Percentiles rank a stretch among this genome's conserved stretches.
phyloP scores from a whole-genome alignment of 2,113 vertebrate species.

The Danionella cerebrum region DNA sequence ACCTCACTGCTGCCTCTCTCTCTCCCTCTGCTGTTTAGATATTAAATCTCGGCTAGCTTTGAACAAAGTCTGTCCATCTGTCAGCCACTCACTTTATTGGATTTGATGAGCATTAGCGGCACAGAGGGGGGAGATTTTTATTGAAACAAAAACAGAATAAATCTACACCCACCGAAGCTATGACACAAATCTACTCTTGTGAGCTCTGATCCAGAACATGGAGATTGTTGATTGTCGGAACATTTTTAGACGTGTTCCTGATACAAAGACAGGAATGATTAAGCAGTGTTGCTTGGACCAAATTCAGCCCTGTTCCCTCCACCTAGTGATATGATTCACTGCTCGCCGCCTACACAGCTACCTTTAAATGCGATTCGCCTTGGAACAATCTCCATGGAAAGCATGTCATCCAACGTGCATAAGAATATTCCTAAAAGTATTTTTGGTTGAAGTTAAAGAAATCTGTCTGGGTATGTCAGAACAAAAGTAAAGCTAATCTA shows the following conservation, averaged over 20 bases:
- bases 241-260: background rate
- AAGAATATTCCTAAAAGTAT: too few species aligned
- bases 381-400: background rate
- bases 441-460: too few species aligned
- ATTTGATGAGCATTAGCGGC: constrained; percentile 38
- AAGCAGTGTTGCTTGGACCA: too few species aligned
- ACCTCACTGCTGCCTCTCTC: constrained; percentile 43
- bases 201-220: background rate
- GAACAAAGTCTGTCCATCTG: constrained; percentile 56
- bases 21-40: constrained; percentile 54
- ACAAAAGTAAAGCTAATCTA: too few species aligned
- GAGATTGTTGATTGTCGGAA: too few species aligned
- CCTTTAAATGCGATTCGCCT: background rate
- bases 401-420: background rate
- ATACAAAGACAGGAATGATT: background rate
- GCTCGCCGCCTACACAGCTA: background rate
- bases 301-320: background rate
- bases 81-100: constrained; percentile 42
- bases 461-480: too few species aligned
- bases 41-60: constrained; percentile 49
- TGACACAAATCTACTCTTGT: background rate
- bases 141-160: constrained; percentile 38
- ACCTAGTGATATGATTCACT: background rate
- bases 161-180: constrained; percentile 1
- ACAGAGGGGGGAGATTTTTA: constrained; percentile 43